phyloP scores from a whole-genome alignment of 2,888 invertebrate species.

The Chelonus formosanus region DNA sequence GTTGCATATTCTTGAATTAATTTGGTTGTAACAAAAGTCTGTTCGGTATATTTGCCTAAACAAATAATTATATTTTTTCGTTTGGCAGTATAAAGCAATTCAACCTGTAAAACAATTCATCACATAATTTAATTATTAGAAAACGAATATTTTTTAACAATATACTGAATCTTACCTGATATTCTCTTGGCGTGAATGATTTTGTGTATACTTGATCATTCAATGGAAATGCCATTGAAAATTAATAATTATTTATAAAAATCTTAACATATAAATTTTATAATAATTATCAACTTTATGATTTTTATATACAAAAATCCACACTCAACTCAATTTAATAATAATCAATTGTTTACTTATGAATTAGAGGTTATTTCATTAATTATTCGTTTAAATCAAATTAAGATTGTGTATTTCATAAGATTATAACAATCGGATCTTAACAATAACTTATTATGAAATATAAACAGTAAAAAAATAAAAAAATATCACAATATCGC shows the following conservation, averaged over 20 bases:
- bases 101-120: slow-evolving; percentile 68
- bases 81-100: slow-evolving; percentile 78
- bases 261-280: no score
- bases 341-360: no score
- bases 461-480: no score
- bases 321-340: no score
- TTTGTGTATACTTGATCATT: slow-evolving; percentile 78
- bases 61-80: slow-evolving; percentile 81
- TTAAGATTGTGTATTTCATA: no score
- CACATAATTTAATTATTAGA: neutral
- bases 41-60: slow-evolving; percentile 79
- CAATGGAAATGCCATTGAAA: slow-evolving; percentile 68
- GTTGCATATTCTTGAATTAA: slow-evolving; percentile 83
- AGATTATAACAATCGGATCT: no score
- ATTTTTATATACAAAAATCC: no score
- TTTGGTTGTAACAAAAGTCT: slow-evolving; percentile 87
- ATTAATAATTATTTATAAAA: slow-evolving; percentile 5
- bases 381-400: no score
- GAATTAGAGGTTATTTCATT: no score
- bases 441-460: no score
- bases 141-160: neutral
- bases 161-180: slow-evolving; percentile 68
- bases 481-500: no score
- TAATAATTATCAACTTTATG: no score
- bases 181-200: slow-evolving; percentile 81